These are phyloP conservation scores for Heliconius eleuchia DNA, from an alignment of 1,140 invertebrate species.

Conservation along the genomic window DNA sequence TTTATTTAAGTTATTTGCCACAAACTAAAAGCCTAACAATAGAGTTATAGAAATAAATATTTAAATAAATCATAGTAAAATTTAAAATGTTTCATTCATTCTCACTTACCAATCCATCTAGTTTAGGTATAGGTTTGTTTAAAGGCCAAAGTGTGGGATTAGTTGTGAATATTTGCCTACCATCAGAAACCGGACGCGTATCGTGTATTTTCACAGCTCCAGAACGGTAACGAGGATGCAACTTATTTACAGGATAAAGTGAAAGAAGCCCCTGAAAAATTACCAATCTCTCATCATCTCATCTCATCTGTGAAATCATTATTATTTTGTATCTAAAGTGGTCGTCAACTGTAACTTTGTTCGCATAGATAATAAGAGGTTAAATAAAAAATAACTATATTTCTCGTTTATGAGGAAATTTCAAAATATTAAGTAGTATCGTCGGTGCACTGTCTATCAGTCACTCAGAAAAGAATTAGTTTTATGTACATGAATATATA, in stretches of 20 bases:
- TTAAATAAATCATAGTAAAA: background rate
- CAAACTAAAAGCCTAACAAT: background rate
- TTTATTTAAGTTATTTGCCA: too few relatives aligned
- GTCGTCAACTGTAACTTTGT: too few relatives aligned
- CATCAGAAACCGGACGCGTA: constrained; percentile 83
- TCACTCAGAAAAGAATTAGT: too few relatives aligned
- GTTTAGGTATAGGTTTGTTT: constrained; percentile 84
- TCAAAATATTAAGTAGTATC: too few relatives aligned
- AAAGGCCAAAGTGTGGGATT: constrained; percentile 85
- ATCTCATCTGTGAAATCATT: too few relatives aligned
- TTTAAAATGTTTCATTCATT: background rate
- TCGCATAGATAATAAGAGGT: too few relatives aligned
- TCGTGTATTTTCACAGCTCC: constrained; percentile 62
- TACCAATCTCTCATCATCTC: too few relatives aligned
- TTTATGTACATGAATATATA: too few relatives aligned
- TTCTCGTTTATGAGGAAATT: too few relatives aligned
- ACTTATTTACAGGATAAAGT: constrained; percentile 17
- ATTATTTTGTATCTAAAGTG: too few relatives aligned
- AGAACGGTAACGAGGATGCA: constrained; percentile 14
- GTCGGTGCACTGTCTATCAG: too few relatives aligned
- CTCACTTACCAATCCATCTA: constrained; percentile 81
- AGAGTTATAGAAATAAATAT: background rate
- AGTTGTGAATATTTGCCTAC: constrained; percentile 84
- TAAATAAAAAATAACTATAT: too few relatives aligned
- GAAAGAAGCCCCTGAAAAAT: constrained; percentile 32